Base-by-base conservation (phyloP, 92 coral and sea anemone genomes). In the Nematostella vectensis region DNA sequence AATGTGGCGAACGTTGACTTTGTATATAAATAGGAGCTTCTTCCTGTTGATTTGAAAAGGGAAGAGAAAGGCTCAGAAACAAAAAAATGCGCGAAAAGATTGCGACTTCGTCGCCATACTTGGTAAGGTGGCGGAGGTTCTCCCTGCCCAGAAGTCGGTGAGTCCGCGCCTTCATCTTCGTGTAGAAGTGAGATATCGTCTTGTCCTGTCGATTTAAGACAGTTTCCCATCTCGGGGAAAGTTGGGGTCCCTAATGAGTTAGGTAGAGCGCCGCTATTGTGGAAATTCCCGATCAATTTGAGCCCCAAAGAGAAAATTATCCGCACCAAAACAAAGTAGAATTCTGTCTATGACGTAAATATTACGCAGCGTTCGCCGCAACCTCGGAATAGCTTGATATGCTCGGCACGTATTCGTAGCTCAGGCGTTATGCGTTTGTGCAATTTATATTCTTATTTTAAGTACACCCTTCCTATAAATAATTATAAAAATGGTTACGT, bases 121-220 rank as follows among this genome's bases (percentile, higher is more conserved):
- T 91, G 98, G 74, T 91, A 91, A 59, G 98, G 98, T 76, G 97
- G 97, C 59, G 97, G 97, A 75, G 98, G 98, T 44, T 95, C 95
- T 30, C 95, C 95, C 74, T 91, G 95, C 61, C 93, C 96, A 44
- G 71, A 57, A 26, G 76, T 79, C 48, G 94, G 97, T 37, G 98
- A 74, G 75, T 91, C 95, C 49, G 83, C 56, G 44, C 78, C 83
- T 52, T 87, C 98, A 66, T 91, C 98, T 59, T 82, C 98, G 57
- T 82, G 98, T 54, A 91, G 58, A 50, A 91, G 80, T 21, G 98
- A 91, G 75, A 91, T 91, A 65, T 91, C 98, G 61, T 91, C 98
- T 48, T 88, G 95, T 15, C 91, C 88, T 59, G 98, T 63, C 67
- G 79, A 61, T 77, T 82, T 86, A 44, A 91, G 61, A 59, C 98